phyloP scores from a whole-genome alignment of 2,888 invertebrate genomes.

The Napeogenes inachia region DNA sequence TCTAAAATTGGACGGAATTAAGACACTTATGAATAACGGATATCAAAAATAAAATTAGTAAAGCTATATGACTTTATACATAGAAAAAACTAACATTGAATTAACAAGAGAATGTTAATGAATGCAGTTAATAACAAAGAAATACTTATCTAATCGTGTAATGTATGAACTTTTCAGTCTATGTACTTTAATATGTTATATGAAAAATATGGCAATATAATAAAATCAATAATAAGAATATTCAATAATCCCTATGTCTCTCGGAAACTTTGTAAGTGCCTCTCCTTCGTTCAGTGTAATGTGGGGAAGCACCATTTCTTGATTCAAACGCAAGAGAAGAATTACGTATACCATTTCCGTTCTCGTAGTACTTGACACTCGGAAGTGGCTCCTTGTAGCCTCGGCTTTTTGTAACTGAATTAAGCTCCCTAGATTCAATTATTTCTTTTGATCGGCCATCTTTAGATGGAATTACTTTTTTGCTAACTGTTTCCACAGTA shows the following conservation, averaged over 20 bases:
- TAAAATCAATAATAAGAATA: conserved; percentile 21
- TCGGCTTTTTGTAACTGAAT: conserved; percentile 82
- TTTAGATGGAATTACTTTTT: conserved; percentile 81
- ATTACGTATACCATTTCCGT: conserved; percentile 67
- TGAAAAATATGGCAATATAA: conserved; percentile 37
- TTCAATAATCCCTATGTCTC: conserved; percentile 71
- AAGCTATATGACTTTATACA: conserved; percentile 75
- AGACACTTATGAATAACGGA: conserved; percentile 32
- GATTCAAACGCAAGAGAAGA: conserved; percentile 55
- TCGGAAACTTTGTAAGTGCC: conserved; percentile 70
- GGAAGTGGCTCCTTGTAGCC: conserved; percentile 71
- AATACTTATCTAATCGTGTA: conserved; percentile 49
- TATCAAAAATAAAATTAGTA: conserved; percentile 63
- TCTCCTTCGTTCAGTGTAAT: conserved; percentile 63
- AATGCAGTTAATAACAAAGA: conserved; percentile 47
- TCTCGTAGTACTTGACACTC: conserved; percentile 75
- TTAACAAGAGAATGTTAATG: conserved; percentile 52
- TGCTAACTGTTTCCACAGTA: conserved; percentile 82
- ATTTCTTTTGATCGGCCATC: conserved; percentile 82
- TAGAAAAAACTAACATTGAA: conserved; percentile 52
- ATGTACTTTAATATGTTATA: conserved; percentile 51
- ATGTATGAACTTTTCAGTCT: conserved; percentile 64
- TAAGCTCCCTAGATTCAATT: conserved; percentile 83
- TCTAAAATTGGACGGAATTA: conserved; percentile 34
- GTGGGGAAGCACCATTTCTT: conserved; percentile 53